A percentile compares a stretch with the other conserved stretches of the same genome.
Conservation (phyloP, 1,140 invertebrate genomes). For the Penaeus vannamei region DNA sequence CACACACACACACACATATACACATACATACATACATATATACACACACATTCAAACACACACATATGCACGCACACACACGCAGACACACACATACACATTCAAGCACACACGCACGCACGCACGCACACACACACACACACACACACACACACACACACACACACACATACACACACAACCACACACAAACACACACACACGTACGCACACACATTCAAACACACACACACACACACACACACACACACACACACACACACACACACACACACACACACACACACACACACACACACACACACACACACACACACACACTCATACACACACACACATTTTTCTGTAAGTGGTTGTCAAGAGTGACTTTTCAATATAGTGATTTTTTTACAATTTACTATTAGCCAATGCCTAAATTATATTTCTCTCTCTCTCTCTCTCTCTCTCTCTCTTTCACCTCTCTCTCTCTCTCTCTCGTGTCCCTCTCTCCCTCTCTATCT, state of each 20-base stretch:
- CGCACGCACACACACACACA: neutral
- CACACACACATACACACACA: constrained; percentile 31
- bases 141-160: constrained; percentile 12
- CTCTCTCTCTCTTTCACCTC: neutral
- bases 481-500: neutral
- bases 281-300: too few relatives aligned
- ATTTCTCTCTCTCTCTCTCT: neutral
- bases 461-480: neutral
- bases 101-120: neutral
- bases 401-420: neutral
- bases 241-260: too few relatives aligned
- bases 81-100: too few relatives aligned
- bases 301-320: too few relatives aligned
- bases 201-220: neutral
- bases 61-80: neutral
- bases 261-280: too few relatives aligned
- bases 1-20: neutral
- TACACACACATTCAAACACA: neutral
- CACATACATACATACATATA: neutral
- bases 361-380: too few relatives aligned
- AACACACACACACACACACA: too few relatives aligned
- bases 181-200: constrained; percentile 27
- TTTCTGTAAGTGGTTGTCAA: too few relatives aligned
- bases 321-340: too few relatives aligned
- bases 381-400: too few relatives aligned